Base-by-base conservation (phyloP, 2,888 invertebrate genomes). In the Spilosoma lubricipeda region DNA sequence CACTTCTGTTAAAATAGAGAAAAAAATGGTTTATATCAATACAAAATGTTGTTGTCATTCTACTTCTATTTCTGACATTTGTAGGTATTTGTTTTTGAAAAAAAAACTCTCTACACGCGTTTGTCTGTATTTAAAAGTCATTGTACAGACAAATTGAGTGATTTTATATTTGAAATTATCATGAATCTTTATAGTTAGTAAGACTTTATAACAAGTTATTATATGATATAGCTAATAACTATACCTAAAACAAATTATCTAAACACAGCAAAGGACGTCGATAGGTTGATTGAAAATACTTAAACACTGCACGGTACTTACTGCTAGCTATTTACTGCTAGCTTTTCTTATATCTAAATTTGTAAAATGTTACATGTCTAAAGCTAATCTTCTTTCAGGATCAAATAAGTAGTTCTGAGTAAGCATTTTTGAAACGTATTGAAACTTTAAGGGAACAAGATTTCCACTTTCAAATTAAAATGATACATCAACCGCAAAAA, bases 401-500 rank as follows among this genome's bases (percentile, higher is more conserved):
- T n/a, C 27, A 5, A 45, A 67, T 45, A 27, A 8, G 3, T 67
- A 8, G 3, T 67, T 42, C 42, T 66, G 18, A 66, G n/a, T 66
- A 42, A 18, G 42, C 27, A 45, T 27, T 67, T 67, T 67, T 18
- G 18, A 20, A 4, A 8, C 15, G 45, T 18, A 45, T 67, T 67
- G 67, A 67, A 45, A 18, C 3, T 42, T 67, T 67, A 42, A 9
- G 11, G 18, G 30, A 48, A 45, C 20, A 20, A 45, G 13, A 27
- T 39, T 42, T 18, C 27, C 39, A 20, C 45, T 45, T 45, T 30
- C 18, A 45, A 33, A 67, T 33, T 5, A 67, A 45, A 48, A 13
- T 33, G 48, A 67, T 23, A 67, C 20, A 67, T 67, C 48, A 67
- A 48, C 48, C 45, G 3, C 33, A 67, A 56, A 30, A n/a, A 69